Percentiles rank a stretch among this genome's conserved stretches.
These are phyloP conservation scores for Larimichthys polyactis DNA, from an alignment of 2,113 vertebrate genomes.

Conservation along the genomic window DNA sequence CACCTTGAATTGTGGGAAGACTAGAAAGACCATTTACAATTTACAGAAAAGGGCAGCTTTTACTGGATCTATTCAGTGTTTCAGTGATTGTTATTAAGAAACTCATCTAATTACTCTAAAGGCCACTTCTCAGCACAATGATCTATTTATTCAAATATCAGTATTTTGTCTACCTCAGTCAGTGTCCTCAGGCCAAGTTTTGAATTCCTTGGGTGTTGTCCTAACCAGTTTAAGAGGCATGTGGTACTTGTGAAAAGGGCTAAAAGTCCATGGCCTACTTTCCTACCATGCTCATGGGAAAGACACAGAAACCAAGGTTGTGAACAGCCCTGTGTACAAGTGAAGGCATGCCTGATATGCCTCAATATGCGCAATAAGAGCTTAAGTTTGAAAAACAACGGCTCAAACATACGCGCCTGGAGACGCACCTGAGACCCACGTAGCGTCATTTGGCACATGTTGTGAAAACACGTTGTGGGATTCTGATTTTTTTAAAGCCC, in stretches of 20 bases:
- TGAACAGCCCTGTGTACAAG: slow-evolving; percentile 17
- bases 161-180: neutral
- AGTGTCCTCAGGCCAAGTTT: neutral
- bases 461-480: slow-evolving; percentile 21
- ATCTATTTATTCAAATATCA: neutral
- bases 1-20: too few species aligned
- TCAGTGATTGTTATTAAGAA: too few species aligned
- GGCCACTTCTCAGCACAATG: neutral
- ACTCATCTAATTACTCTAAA: neutral
- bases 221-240: slow-evolving; percentile 11
- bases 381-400: slow-evolving; percentile 21
- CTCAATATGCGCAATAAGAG: slow-evolving; percentile 26
- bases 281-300: slow-evolving; percentile 37
- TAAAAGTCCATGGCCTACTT: slow-evolving; percentile 41
- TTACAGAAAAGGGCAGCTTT: too few species aligned
- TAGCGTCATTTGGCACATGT: neutral
- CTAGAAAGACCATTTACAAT: too few species aligned
- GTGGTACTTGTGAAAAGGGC: slow-evolving; percentile 37
- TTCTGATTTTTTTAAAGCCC: neutral
- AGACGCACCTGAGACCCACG: neutral
- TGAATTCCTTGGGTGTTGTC: slow-evolving; percentile 5
- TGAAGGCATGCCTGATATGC: slow-evolving; percentile 31
- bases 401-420: neutral
- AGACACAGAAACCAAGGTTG: slow-evolving; percentile 28
- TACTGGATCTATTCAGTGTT: neutral